A percentile compares a stretch with the other conserved stretches of the same genome.
phyloP scores from a whole-genome alignment of 2,797 vertebrate species.

The Petrocephalus sullivani region DNA sequence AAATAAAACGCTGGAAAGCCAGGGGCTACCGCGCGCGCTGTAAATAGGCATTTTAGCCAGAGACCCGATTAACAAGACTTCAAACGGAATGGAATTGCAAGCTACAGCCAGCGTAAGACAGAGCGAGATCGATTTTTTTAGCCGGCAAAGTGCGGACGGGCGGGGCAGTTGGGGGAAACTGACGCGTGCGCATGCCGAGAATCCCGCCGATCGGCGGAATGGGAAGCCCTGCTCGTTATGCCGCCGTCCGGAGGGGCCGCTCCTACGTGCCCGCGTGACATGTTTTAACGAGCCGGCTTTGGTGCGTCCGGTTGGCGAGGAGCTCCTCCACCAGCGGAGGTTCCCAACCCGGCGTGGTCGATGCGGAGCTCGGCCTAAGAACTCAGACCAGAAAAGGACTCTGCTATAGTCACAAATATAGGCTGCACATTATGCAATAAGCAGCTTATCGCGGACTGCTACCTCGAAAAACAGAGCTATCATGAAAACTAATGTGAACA shows the following conservation, averaged over 20 bases:
- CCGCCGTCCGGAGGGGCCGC: not conserved
- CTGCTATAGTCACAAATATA: not conserved
- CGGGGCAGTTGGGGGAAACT: not conserved
- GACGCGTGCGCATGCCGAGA: not conserved
- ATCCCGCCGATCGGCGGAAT: not conserved
- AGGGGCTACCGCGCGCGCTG: not conserved
- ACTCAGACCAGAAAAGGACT: not conserved
- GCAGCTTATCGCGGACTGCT: not conserved
- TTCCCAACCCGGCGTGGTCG: not conserved
- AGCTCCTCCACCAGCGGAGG: not conserved
- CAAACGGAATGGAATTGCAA: not conserved
- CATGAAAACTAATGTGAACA: not conserved
- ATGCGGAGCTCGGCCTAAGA: not conserved
- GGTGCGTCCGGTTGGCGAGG: not conserved
- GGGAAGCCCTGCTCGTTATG: not conserved
- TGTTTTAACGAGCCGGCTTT: not conserved
- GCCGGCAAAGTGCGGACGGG: not conserved
- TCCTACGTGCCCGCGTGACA: not conserved
- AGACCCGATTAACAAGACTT: slow-evolving; percentile 18
- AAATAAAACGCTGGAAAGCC: slow-evolving; percentile 1
- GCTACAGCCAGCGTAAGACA: slow-evolving; percentile 15
- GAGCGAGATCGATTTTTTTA: not conserved
- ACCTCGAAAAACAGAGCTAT: not conserved
- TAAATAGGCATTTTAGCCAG: slow-evolving; percentile 3
- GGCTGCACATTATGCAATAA: not conserved